These are phyloP conservation scores for Nebria ingens DNA, from an alignment of 1,140 invertebrate genomes.

Conservation along the genomic window DNA sequence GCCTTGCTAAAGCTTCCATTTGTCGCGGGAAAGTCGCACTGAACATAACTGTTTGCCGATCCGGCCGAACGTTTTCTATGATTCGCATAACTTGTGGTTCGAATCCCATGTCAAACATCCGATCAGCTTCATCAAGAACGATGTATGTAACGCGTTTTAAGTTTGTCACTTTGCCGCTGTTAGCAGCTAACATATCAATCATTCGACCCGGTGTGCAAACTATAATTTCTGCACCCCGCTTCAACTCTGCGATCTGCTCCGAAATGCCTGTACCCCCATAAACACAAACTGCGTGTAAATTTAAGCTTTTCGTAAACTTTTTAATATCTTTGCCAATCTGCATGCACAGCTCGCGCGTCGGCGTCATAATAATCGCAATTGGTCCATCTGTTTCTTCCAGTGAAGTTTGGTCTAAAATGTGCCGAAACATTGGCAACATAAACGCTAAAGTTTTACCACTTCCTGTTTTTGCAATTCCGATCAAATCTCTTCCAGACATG, in stretches of 20 bases:
- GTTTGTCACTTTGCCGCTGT: conserved; percentile 95
- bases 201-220: conserved; percentile 98
- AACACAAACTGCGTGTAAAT: conserved; percentile 85
- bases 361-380: conserved; percentile 94
- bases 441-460: conserved; percentile 99
- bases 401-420: conserved; percentile 89
- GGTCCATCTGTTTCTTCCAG: conserved; percentile 95
- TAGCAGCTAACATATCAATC: conserved; percentile 99
- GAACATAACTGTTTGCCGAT: conserved; percentile 97
- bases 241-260: conserved; percentile 96
- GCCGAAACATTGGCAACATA: conserved; percentile 95
- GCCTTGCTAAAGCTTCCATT: conserved; percentile 95
- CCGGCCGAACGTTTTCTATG: conserved; percentile 93
- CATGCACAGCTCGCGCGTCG: conserved; percentile 96
- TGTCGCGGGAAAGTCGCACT: conserved; percentile 97
- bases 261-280: conserved; percentile 98
- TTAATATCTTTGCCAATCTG: conserved; percentile 97
- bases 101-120: conserved; percentile 99
- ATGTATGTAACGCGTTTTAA: conserved; percentile 90
- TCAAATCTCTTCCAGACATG: conserved; percentile 94
- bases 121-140: conserved; percentile 96
- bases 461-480: conserved; percentile 98
- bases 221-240: conserved; percentile 90
- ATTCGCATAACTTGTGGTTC: conserved; percentile 98
- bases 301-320: conserved; percentile 86